A percentile compares a stretch with the other conserved stretches of the same genome.
These are phyloP conservation scores for Drosophila meridiana DNA, from an alignment of 2,888 invertebrate species.

Conservation along the genomic window DNA sequence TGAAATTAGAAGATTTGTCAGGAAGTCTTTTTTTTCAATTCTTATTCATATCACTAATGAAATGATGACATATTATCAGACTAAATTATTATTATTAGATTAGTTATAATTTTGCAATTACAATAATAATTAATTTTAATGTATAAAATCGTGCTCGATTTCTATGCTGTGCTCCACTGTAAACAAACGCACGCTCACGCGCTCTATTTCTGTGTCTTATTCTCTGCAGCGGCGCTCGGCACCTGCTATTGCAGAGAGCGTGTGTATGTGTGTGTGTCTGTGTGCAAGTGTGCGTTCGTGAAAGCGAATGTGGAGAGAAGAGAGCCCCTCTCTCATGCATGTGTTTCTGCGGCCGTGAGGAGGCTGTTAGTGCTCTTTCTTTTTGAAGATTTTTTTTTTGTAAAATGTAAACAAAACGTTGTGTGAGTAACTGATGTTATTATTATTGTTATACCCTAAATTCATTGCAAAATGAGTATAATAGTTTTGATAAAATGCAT, in stretches of 20 bases:
- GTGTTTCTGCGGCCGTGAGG: conserved; percentile 28
- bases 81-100: too few relatives aligned
- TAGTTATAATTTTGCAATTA: not conserved
- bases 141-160: not conserved
- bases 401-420: conserved; percentile 70
- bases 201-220: conserved; percentile 11
- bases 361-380: conserved; percentile 42
- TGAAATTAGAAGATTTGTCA: not conserved
- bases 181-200: conserved; percentile 15
- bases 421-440: conserved; percentile 25
- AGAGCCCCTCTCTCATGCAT: conserved; percentile 15
- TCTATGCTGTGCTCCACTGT: conserved; percentile 21
- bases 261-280: conserved; percentile 8
- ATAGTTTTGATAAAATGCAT: not conserved
- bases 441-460: conserved; percentile 29
- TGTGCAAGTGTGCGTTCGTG: conserved; percentile 6
- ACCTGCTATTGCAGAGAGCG: conserved; percentile 31
- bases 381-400: conserved; percentile 53
- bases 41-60: not conserved
- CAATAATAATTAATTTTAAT: not conserved
- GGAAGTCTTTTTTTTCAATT: too few relatives aligned
- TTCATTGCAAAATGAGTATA: not conserved
- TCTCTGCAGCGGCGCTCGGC: conserved; percentile 21
- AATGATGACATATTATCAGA: not conserved
- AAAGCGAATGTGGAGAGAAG: conserved; percentile 9